Conservation (phyloP, 1,140 invertebrate species). For the Calycopis cecrops region DNA sequence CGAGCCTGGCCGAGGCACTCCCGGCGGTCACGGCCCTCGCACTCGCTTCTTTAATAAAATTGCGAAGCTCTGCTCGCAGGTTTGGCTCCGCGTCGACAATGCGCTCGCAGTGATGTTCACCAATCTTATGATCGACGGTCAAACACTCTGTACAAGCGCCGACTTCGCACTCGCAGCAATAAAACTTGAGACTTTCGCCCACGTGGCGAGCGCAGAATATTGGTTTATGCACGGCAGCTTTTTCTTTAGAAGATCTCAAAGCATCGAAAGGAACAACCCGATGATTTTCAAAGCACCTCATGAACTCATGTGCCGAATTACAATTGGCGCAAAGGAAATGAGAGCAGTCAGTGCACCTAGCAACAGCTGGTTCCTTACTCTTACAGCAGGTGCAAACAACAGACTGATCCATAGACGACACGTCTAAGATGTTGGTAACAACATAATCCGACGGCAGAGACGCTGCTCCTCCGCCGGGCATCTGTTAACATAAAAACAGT, state of each 20-base stretch:
- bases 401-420: conserved; percentile 85
- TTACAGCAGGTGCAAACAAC: conserved; percentile 92
- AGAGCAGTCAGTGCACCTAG: conserved; percentile 93
- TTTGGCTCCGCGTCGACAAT: conserved; percentile 84
- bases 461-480: conserved; percentile 82
- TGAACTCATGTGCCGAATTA: conserved; percentile 94
- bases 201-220: conserved; percentile 86
- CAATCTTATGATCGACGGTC: conserved; percentile 84
- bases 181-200: conserved; percentile 87
- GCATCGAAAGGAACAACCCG: conserved; percentile 92
- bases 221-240: conserved; percentile 87
- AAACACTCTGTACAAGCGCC: conserved; percentile 90
- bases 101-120: conserved; percentile 87
- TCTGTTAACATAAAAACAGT: conserved; percentile 44
- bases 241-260: conserved; percentile 85
- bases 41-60: conserved; percentile 83
- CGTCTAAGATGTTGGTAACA: conserved; percentile 88
- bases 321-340: conserved; percentile 95
- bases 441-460: conserved; percentile 89
- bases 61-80: conserved; percentile 84
- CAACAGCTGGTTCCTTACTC: conserved; percentile 91
- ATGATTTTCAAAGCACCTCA: conserved; percentile 96
- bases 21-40: conserved; percentile 84
- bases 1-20: conserved; percentile 82
- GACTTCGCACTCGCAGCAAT: conserved; percentile 88